Evolutionary conservation across 2,113 vertebrate species (phyloP).

Genomic region (Sporophila hypoxantha): DNA sequence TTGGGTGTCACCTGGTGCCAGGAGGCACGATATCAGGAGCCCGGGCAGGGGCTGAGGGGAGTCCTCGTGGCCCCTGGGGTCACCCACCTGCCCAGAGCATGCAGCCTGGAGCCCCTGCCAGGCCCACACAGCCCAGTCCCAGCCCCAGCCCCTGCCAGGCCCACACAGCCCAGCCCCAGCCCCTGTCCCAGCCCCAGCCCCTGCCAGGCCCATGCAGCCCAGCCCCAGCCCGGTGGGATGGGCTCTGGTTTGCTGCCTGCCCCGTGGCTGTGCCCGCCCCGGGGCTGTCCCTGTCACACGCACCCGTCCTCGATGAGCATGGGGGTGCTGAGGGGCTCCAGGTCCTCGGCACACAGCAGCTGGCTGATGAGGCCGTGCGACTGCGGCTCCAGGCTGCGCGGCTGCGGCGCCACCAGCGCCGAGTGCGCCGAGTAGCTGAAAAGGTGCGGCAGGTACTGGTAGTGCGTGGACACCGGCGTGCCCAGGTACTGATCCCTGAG

Average conservation of each 20-base stretch:
- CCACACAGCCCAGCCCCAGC: no score
- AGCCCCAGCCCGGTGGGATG: neutral
- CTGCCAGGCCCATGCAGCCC: no score
- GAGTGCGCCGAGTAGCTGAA: conserved; percentile 89
- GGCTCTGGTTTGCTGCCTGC: neutral
- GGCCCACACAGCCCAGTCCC: no score
- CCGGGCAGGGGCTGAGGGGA: fast-evolving
- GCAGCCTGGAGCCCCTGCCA: fast-evolving
- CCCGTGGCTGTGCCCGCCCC: fast-evolving
- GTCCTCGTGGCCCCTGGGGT: fast-evolving
- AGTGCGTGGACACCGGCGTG: conserved; percentile 85
- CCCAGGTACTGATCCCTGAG: conserved; percentile 95
- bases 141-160: no score
- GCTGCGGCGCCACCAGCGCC: conserved; percentile 82
- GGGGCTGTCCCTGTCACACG: neutral
- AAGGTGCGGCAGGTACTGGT: conserved; percentile 94
- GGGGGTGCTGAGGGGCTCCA: conserved; percentile 86
- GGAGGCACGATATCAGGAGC: fast-evolving
- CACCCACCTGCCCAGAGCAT: neutral
- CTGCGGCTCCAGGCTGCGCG: conserved; percentile 89
- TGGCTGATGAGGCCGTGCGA: conserved; percentile 90
- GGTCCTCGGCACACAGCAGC: conserved; percentile 89
- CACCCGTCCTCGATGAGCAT: conserved; percentile 98
- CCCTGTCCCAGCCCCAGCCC: no score
- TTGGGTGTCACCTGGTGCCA: neutral